Percentiles rank a stretch among this genome's conserved stretches.
These are phyloP conservation scores for Haemorhous mexicanus DNA, from an alignment of 2,113 vertebrate species.

Conservation along the genomic window DNA sequence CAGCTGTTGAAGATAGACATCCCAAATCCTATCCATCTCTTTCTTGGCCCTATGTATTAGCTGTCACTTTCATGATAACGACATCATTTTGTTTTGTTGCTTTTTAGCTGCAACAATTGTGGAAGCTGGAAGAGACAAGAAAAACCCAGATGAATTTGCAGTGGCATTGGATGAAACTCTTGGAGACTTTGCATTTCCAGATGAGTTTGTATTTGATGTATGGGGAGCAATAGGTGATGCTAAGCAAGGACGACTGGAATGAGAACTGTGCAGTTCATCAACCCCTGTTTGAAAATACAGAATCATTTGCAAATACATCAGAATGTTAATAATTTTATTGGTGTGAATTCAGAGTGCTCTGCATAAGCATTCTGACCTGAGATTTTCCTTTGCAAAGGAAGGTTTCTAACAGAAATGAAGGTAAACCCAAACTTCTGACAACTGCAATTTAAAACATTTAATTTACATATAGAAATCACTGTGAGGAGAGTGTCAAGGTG, in stretches of 20 bases:
- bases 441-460: background rate
- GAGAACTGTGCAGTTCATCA: background rate
- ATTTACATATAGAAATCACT: background rate
- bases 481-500: background rate
- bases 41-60: background rate
- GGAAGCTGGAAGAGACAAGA: slow-evolving; percentile 92
- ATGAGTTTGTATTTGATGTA: slow-evolving; percentile 95
- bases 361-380: background rate
- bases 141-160: slow-evolving; percentile 92
- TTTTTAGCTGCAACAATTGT: slow-evolving; percentile 91
- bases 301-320: background rate
- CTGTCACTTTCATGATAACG: background rate
- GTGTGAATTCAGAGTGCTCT: background rate
- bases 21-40: background rate
- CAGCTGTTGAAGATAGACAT: background rate
- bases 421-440: background rate
- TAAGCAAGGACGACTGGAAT: slow-evolving; percentile 80
- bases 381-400: background rate
- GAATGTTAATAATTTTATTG: background rate
- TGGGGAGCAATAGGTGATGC: slow-evolving; percentile 95
- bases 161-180: slow-evolving; percentile 89
- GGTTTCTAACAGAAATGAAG: background rate
- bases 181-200: slow-evolving; percentile 95
- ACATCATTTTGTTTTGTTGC: background rate
- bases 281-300: background rate